phyloP scores from a whole-genome alignment of 2,113 vertebrate genomes.

The Sardina pilchardus region DNA sequence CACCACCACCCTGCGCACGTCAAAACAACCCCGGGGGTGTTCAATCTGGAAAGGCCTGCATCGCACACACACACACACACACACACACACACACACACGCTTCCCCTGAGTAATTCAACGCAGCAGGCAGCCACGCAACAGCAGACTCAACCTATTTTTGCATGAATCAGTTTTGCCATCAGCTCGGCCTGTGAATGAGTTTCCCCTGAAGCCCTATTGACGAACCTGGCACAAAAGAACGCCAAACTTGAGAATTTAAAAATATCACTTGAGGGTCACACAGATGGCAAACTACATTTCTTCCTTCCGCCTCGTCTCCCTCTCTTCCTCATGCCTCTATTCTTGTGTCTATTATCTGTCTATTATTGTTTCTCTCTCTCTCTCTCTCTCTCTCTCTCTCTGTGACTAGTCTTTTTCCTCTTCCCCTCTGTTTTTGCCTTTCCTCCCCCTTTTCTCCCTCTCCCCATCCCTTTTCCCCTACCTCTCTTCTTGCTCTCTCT shows the following conservation, averaged over 20 bases:
- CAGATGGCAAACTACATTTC: neutral
- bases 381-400: neutral
- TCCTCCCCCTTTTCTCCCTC: neutral
- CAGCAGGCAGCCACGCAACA: neutral
- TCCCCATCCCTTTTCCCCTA: neutral
- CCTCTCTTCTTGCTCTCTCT: neutral
- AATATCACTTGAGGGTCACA: conserved; percentile 7
- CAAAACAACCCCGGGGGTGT: neutral
- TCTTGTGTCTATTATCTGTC: neutral
- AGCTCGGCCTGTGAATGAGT: neutral
- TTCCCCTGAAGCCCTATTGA: neutral
- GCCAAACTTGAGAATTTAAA: neutral
- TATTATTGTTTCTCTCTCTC: neutral
- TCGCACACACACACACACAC: neutral
- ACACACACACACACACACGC: neutral
- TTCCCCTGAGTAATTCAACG: neutral
- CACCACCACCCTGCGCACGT: neutral
- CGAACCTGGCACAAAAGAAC: neutral
- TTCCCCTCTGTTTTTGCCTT: neutral
- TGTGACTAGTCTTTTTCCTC: neutral
- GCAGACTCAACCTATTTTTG: neutral
- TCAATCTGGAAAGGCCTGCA: too few relatives aligned
- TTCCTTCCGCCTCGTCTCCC: neutral
- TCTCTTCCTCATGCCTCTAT: neutral
- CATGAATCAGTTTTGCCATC: neutral